phyloP scores from a whole-genome alignment of 2,797 vertebrate species.

The Zenarchopterus dispar region DNA sequence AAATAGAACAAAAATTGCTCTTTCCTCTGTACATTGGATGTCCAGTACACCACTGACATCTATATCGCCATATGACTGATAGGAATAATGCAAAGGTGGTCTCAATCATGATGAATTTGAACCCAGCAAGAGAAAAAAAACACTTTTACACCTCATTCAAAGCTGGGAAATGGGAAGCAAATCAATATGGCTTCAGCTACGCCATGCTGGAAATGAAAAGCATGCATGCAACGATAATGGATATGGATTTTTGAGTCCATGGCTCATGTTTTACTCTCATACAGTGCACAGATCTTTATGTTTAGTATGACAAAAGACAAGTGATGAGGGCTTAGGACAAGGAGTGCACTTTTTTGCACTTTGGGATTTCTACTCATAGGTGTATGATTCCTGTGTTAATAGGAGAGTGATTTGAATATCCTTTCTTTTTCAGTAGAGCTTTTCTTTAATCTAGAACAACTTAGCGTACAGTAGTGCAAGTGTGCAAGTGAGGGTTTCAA shows the following conservation, averaged over 20 bases:
- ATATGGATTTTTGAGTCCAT: conserved; percentile 71
- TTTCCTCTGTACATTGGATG: not conserved
- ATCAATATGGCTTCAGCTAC: conserved; percentile 66
- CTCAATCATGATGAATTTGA: conserved; percentile 37
- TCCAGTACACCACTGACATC: not conserved
- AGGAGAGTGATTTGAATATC: not conserved
- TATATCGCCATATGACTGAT: conserved; percentile 43
- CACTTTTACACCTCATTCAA: conserved; percentile 49
- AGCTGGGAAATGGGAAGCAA: conserved; percentile 43
- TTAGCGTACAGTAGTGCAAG: not conserved
- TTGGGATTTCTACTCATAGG: conserved; percentile 17
- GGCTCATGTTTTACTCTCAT: conserved; percentile 67
- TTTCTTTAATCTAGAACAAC: conserved; percentile 6
- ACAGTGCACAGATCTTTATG: conserved; percentile 43
- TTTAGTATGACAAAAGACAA: conserved; percentile 39
- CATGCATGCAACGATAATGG: conserved; percentile 69
- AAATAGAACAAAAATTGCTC: not conserved
- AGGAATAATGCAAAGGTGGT: conserved; percentile 13
- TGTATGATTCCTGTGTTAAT: conserved; percentile 16
- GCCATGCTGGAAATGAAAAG: conserved; percentile 66
- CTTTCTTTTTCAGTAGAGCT: not conserved
- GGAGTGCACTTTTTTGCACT: conserved; percentile 23
- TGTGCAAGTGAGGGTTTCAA: conserved; percentile 11
- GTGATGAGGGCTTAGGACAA: conserved; percentile 33
- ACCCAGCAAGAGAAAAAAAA: conserved; percentile 41